Conservation (phyloP, 1,140 invertebrate genomes). For the Pomacea maculata region DNA sequence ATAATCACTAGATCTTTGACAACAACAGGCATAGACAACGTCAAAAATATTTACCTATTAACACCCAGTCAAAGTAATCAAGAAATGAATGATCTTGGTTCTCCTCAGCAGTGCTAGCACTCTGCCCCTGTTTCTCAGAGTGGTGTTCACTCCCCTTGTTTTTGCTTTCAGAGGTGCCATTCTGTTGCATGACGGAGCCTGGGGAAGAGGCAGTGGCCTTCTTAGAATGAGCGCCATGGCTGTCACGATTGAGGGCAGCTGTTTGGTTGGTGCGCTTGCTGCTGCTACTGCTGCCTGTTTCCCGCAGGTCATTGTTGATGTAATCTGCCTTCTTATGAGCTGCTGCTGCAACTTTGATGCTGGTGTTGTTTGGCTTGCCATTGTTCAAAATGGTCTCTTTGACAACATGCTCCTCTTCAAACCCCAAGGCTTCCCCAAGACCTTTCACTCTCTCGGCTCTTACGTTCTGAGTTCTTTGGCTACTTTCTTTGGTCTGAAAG, state of each 20-base stretch:
- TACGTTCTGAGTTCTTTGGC: background rate
- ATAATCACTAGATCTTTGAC: no score
- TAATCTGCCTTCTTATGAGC: conserved; percentile 55
- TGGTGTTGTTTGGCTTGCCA: conserved; percentile 48
- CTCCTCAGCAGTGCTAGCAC: conserved; percentile 14
- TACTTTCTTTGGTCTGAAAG: conserved; percentile 48
- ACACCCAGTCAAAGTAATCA: conserved; percentile 48
- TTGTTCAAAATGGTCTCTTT: conserved; percentile 54
- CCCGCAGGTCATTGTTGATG: conserved; percentile 61
- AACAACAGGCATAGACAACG: no score
- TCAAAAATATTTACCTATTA: conserved; percentile 39
- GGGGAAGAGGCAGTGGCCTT: conserved; percentile 30
- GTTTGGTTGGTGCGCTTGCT: conserved; percentile 56
- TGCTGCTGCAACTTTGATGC: conserved; percentile 37
- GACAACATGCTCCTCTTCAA: background rate
- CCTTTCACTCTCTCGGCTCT: conserved; percentile 15
- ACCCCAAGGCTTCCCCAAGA: conserved; percentile 15
- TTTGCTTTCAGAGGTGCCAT: background rate
- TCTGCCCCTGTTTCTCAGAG: conserved; percentile 10
- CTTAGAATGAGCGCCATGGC: conserved; percentile 14
- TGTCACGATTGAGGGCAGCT: conserved; percentile 26
- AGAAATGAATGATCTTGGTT: conserved; percentile 35
- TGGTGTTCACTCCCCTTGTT: conserved; percentile 14
- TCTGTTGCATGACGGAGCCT: conserved; percentile 25
- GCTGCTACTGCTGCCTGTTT: conserved; percentile 23